These are phyloP conservation scores for Amphiprion clarkii DNA, from an alignment of 2,797 vertebrate species.

Conservation along the genomic window DNA sequence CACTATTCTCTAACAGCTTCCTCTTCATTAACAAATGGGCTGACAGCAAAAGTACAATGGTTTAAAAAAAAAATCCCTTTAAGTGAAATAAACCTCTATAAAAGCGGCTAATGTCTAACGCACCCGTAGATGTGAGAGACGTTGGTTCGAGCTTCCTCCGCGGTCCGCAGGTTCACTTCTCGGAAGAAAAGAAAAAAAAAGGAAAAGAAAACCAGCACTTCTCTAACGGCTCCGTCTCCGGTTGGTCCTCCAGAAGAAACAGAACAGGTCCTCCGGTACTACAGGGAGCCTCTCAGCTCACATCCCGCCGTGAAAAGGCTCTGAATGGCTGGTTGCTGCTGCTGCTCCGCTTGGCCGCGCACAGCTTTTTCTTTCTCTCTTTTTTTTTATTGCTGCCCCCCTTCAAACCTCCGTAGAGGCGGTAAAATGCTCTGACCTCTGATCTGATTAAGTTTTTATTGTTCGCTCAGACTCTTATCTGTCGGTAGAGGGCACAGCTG, in stretches of 20 bases:
- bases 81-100: not conserved
- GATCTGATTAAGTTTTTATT: slow-evolving; percentile 14
- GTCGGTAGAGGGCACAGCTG: slow-evolving; percentile 3
- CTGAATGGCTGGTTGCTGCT: slow-evolving; percentile 9
- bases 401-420: not conserved
- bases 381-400: not conserved
- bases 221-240: not conserved
- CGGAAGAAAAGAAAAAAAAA: not conserved
- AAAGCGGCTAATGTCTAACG: not conserved
- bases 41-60: not conserved
- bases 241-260: not conserved
- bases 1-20: not conserved
- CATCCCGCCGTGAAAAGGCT: not conserved
- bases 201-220: not conserved
- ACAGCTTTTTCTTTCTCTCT: not conserved
- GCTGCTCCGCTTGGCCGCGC: slow-evolving; percentile 13
- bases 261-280: not conserved
- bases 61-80: rapidly evolving
- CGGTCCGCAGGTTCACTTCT: not conserved
- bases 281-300: not conserved
- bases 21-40: not conserved
- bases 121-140: not conserved
- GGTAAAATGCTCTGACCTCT: slow-evolving; percentile 17
- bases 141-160: not conserved
- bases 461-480: not conserved